These are phyloP conservation scores for Rhamphomyia laevipes DNA, from an alignment of 2,888 invertebrate species.

Conservation along the genomic window DNA sequence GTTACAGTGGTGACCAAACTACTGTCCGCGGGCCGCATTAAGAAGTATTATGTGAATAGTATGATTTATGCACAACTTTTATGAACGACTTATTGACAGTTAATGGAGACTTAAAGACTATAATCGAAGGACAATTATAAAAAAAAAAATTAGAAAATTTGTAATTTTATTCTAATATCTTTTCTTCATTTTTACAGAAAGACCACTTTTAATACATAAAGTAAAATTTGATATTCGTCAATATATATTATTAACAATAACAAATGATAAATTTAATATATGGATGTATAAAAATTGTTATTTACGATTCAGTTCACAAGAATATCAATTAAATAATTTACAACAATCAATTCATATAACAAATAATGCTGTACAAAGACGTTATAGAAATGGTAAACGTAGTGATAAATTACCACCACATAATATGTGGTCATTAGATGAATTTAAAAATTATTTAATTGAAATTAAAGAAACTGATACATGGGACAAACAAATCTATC, in stretches of 20 bases:
- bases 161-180: no score
- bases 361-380: slow-evolving; percentile 76
- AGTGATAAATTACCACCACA: slow-evolving; percentile 52
- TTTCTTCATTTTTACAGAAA: slow-evolving; percentile 45
- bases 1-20: no score
- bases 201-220: slow-evolving; percentile 66
- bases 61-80: no score
- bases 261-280: slow-evolving; percentile 63
- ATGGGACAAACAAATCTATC: slow-evolving; percentile 65
- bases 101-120: no score
- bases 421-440: slow-evolving; percentile 76
- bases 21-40: no score
- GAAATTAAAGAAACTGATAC: slow-evolving; percentile 33
- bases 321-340: slow-evolving; percentile 62
- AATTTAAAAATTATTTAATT: slow-evolving; percentile 52
- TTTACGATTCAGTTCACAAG: slow-evolving; percentile 74
- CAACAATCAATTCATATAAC: slow-evolving; percentile 80
- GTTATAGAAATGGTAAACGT: slow-evolving; percentile 33
- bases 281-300: slow-evolving; percentile 84
- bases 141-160: no score
- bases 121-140: no score
- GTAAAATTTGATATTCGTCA: slow-evolving; percentile 88
- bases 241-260: slow-evolving; percentile 64
- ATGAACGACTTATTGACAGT: no score
- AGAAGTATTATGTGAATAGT: no score